Evolutionary conservation across 2,113 vertebrate species (phyloP), one percentile per base, ranked within the genome.

Genomic region (Peucedramus taeniatus): DNA sequence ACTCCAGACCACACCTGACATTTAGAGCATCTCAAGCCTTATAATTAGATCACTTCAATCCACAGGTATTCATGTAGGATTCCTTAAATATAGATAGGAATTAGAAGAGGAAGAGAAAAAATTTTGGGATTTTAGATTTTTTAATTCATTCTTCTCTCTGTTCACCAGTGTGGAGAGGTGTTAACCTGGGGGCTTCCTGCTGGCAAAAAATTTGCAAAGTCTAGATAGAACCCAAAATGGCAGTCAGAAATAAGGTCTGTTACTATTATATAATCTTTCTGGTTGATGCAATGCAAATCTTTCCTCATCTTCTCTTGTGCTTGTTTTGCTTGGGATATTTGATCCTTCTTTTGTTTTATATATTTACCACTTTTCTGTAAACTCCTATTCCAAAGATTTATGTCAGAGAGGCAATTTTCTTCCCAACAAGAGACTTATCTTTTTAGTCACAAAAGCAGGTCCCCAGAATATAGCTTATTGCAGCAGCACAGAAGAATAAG

Each of bases 371-470:
- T 86, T 84, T 83, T 78, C 79, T 59, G 24, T 81, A 94, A 90
- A 88, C 50, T 80, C 47, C 64, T 64, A 19, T 85, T 95, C 28
- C 83, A 37, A 86, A 94, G 92, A 95, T 92, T 92, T 93, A 96
- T 96, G 64, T 83, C 88, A 81, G 82, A 78, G 57, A 92, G 68
- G 92, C 85, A 88, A 95, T 95, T 97, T 96, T 91, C 96, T 86
- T 40, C 54, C 90, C 88, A 78, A 90, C 81, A 90, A 81, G 89
- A 91, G 90, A 95, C 86, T 90, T 93, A 96, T 89, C 88, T 80
- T 92, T 97, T 93, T 78, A 90, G 90, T 54, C 76, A 78, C 93
- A 83, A 89, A 90, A 92, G 68, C 68, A 93, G 56, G 88, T 96
- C 90, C 90, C 93, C 44, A 71, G 92, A 93, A 94, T 87, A 75